Conservation (phyloP, 1,140 invertebrate genomes). For the Geopemphigus sp. region DNA sequence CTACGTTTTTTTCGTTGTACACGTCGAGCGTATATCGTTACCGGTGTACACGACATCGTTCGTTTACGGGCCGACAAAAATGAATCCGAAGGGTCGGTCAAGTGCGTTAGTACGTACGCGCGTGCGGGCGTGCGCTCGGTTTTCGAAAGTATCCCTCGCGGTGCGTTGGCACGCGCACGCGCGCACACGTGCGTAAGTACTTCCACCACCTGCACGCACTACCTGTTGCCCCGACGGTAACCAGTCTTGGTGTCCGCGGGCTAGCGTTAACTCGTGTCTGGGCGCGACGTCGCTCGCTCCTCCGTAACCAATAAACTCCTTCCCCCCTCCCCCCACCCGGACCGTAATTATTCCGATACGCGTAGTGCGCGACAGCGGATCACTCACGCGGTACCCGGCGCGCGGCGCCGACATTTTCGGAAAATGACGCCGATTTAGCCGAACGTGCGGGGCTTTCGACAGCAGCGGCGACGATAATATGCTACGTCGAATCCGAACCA, state of each 20-base stretch:
- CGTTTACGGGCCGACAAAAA: too few species aligned
- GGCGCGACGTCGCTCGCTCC: background rate
- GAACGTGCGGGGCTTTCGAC: slow-evolving; percentile 51
- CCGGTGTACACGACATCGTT: too few species aligned
- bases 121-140: background rate
- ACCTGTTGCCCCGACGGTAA: background rate
- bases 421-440: too few species aligned
- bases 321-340: too few species aligned
- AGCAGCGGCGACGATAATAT: background rate
- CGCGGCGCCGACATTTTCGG: too few species aligned
- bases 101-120: background rate
- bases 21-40: too few species aligned
- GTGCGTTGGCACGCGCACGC: background rate
- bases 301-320: background rate
- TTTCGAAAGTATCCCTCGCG: slow-evolving; percentile 15
- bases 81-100: slow-evolving; percentile 6
- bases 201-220: slow-evolving; percentile 3
- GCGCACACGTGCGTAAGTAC: too few species aligned
- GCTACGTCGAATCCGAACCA: slow-evolving; percentile 13
- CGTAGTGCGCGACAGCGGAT: too few species aligned
- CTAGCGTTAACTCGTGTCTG: slow-evolving; percentile 14
- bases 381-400: too few species aligned
- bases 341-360: too few species aligned
- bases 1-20: too few species aligned
- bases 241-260: slow-evolving; percentile 34